Base-by-base conservation (phyloP, 2,888 invertebrate genomes). In the Drosophila pseudotakahashii region DNA sequence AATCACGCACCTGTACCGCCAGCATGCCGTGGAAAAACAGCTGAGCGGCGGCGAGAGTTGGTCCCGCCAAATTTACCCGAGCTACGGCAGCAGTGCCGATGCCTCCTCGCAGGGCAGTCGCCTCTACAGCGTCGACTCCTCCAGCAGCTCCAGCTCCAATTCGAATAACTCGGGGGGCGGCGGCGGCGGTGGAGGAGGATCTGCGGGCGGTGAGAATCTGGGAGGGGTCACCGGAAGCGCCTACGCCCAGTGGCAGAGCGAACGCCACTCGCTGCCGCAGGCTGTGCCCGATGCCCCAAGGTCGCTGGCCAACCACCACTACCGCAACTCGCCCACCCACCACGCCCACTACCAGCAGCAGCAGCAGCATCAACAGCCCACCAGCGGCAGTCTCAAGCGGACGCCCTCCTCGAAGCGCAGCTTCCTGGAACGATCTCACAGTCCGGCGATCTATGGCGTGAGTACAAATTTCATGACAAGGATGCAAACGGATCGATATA, bases 11-110 rank as follows among this genome's bases (percentile, higher is more conserved):
- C 90, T 92, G 48, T 92, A 92, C 84, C 91, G 92, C 51, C 92
- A 92, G 76, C 92, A 92, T 76, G 92, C 92, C 73, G 84, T 92
- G 54, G 92, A 92, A 66, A 92, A 92, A 75, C 93, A 93, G 60
- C 90, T 93, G 19, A 93, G 93, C 71, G 74, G 62, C 13, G 70
- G 68, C 51, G 82, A 82, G 37, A 77, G 77, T 64, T 81, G 78
- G 85, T 61, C 78, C 57, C 68, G 79, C 53, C 60, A 75, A 73
- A 62, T 71, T 54, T 90, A 69, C 41, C 90, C 87, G 50, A 73
- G 66, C 14, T 82, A 77, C 50, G 81, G 81, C 64, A 82, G 72
- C 59, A 77, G 75, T 55, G 88, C 79, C 30, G 78, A 85, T 58
- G 85, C 88, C 23, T 74, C 61, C 19, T 73, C 54, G 52, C 79